Base-by-base conservation (phyloP, 1,140 invertebrate species). In the Zaprionus inermis region DNA sequence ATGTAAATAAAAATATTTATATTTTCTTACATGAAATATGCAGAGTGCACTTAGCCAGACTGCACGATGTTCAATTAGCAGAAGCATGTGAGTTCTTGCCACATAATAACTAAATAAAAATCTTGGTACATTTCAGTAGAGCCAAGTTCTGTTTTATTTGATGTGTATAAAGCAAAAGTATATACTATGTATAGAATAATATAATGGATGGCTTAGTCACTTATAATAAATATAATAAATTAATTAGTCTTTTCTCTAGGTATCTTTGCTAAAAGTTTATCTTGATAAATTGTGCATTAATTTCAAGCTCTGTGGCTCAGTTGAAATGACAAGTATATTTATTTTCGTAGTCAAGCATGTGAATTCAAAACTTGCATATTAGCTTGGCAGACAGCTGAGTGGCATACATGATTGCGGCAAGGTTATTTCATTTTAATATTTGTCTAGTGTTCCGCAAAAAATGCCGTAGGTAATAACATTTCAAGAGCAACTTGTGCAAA, bases 401-500 rank as follows among this genome's bases (percentile, higher is more conserved):
- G n/a, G n/a, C 7, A n/a, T 38, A 38, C 20, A 20, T 59, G 24
- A 22, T 44, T 46, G 36, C 16, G 9, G 44, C 44, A 38, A n/a
- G 44, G 44, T 46, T 44, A 18, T 59, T 59, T 16, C 24, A 9
- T 5, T 12, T 28, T 0, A 28, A 12, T 24, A n/a, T 58, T 58
- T 46, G 24, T 18, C 16, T 11, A 49, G 46, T 49, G 30, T 20
- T 5, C 10, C 5, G 24, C 22, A 59, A 14, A 51, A 51, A 51
- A 44, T 51, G 28, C 46, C 38, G 24, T 22, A 5, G 22, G 49
- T 24, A 52, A 52, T 28, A 52, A 28, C 22, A 12, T 20, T 28
- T 54, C 46, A 11, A 63, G 60, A 51, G 49, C 7, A 24, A 54
- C 32, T 34, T 63, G 49, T 28, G 49, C 30, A 52, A 63, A 52